Evolutionary conservation across 2,888 invertebrate species (phyloP).

Genomic region (Ochlodes sylvanus): DNA sequence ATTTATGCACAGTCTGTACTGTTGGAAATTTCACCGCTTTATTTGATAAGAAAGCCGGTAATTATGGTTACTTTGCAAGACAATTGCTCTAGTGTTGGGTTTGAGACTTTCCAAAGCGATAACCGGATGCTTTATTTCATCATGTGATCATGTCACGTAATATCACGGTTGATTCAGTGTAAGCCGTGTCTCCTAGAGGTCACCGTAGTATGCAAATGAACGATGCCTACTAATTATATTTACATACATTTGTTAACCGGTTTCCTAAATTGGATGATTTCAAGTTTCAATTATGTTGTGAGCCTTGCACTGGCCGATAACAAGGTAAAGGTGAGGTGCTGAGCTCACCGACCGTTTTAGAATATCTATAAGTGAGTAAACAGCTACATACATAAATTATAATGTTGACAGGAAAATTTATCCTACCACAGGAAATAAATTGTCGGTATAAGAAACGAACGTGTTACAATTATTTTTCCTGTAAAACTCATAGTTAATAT

Average conservation of each 20-base stretch:
- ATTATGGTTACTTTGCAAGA: constrained; percentile 47
- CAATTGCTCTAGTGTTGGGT: constrained; percentile 18
- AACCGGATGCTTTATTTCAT: background rate
- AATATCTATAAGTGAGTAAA: constrained; percentile 2
- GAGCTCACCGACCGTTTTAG: constrained; percentile 2
- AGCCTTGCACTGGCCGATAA: background rate
- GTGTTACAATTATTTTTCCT: no score
- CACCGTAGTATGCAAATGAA: background rate
- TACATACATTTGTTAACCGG: background rate
- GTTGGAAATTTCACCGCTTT: constrained; percentile 56
- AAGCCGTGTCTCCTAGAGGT: background rate
- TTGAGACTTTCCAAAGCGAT: constrained; percentile 22
- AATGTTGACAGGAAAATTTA: constrained; percentile 2
- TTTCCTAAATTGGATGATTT: background rate
- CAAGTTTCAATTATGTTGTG: background rate
- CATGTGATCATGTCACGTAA: background rate
- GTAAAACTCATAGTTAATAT: no score
- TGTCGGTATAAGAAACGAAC: background rate
- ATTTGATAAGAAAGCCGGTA: constrained; percentile 61
- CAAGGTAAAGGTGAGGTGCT: constrained; percentile 10
- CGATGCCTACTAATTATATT: background rate
- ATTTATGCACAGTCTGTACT: constrained; percentile 57
- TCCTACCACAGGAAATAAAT: background rate
- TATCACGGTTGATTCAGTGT: background rate
- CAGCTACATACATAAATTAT: background rate